A percentile compares a stretch with the other conserved stretches of the same genome.
phyloP scores from a whole-genome alignment of 1,140 invertebrate genomes.

The Cherax destructor region DNA sequence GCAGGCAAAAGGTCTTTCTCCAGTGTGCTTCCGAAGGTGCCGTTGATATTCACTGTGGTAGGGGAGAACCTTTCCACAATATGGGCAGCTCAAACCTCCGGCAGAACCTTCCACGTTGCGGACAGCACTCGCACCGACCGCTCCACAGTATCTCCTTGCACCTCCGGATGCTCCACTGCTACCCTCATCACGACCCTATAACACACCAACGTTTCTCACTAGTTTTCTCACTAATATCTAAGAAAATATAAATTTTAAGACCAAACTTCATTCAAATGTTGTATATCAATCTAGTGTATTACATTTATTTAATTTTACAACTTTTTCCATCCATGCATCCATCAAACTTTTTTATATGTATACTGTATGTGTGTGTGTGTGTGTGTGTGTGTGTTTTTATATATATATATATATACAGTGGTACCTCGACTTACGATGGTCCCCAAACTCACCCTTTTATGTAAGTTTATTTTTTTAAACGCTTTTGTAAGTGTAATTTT shows the following conservation, averaged over 20 bases:
- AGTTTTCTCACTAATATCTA: not conserved
- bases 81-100: constrained; percentile 11
- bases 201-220: constrained; percentile 6
- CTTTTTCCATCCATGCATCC: no score
- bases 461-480: no score
- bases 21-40: not conserved
- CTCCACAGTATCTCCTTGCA: constrained; percentile 1
- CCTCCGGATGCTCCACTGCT: constrained; percentile 1
- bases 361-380: no score
- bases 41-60: constrained; percentile 12
- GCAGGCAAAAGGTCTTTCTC: constrained; percentile 8
- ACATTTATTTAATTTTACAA: no score
- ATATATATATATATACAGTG: no score
- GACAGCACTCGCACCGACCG: not conserved
- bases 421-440: no score
- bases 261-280: not conserved
- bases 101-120: not conserved
- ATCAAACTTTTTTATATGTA: no score
- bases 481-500: no score
- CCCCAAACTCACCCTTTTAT: no score
- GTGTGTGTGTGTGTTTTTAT: no score
- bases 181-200: constrained; percentile 8
- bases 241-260: not conserved
- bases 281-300: no score
- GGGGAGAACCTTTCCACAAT: constrained; percentile 1